A percentile compares a stretch with the other conserved stretches of the same genome.
Evolutionary conservation across 2,888 invertebrate genomes (phyloP).

Genomic region (Pomacea canaliculata): DNA sequence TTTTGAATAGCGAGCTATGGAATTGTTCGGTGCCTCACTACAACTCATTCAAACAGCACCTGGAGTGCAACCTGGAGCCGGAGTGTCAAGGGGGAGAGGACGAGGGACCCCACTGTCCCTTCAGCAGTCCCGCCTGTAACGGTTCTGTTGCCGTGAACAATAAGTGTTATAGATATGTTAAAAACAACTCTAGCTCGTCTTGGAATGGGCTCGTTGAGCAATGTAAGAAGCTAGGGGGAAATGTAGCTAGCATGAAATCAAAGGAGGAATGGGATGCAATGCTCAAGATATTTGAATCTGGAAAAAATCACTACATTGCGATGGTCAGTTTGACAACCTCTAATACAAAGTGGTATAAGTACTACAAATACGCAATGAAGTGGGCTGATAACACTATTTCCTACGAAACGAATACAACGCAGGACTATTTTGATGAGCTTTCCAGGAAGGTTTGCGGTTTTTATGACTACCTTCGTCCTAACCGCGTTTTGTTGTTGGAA

Average conservation of each 20-base stretch:
- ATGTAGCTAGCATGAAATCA: constrained; percentile 14
- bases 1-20: neutral
- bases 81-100: neutral
- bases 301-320: neutral
- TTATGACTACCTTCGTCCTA: too few species aligned
- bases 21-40: neutral
- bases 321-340: neutral
- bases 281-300: constrained; percentile 1
- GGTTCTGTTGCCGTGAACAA: neutral
- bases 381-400: constrained; percentile 9
- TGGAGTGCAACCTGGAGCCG: neutral
- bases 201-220: neutral
- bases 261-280: constrained; percentile 2
- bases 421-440: neutral
- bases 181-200: neutral
- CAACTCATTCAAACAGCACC: neutral
- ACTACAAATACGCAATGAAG: constrained; percentile 6
- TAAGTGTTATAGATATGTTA: neutral
- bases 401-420: neutral
- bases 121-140: constrained; percentile 12
- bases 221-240: constrained; percentile 5
- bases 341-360: neutral
- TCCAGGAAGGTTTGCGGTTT: neutral
- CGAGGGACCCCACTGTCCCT: neutral
- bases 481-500: too few species aligned